phyloP scores from a whole-genome alignment of 2,113 vertebrate genomes.

The Takifugu flavidus region DNA sequence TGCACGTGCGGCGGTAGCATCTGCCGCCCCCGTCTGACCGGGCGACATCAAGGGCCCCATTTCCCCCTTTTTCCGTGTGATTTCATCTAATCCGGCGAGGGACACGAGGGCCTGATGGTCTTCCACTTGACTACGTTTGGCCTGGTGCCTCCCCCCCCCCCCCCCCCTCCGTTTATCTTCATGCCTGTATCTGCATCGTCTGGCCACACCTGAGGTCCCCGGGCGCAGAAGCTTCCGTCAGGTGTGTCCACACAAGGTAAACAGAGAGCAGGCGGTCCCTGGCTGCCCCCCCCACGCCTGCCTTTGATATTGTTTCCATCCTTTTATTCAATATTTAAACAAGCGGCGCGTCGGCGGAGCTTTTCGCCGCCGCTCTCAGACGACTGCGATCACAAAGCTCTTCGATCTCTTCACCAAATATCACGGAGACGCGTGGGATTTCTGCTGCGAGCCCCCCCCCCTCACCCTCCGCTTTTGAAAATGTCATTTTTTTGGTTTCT shows the following conservation, averaged over 20 bases:
- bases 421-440: slow-evolving; percentile 42
- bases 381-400: slow-evolving; percentile 44
- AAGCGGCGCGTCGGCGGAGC: slow-evolving; percentile 43
- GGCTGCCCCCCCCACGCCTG: not conserved
- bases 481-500: slow-evolving; percentile 52
- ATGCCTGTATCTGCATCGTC: slow-evolving; percentile 18
- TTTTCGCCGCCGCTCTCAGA: slow-evolving; percentile 26
- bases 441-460: slow-evolving; percentile 9
- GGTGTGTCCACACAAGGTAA: slow-evolving; percentile 24
- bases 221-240: slow-evolving; percentile 19
- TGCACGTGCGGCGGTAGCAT: slow-evolving; percentile 37
- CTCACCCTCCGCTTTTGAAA: slow-evolving; percentile 7
- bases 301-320: slow-evolving; percentile 28
- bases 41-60: slow-evolving; percentile 31
- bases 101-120: slow-evolving; percentile 20
- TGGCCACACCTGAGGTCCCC: slow-evolving; percentile 51
- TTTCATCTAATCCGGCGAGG: slow-evolving; percentile 33
- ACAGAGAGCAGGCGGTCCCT: not conserved
- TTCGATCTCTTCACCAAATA: slow-evolving; percentile 55
- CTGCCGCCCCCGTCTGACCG: slow-evolving; percentile 36
- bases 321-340: slow-evolving; percentile 65
- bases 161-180: slow-evolving; percentile 30
- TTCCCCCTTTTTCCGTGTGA: slow-evolving; percentile 42
- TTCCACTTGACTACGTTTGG: slow-evolving; percentile 54
- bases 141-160: slow-evolving; percentile 29